phyloP scores from a whole-genome alignment of 2,888 invertebrate species.

The Lomographa bimaculata region DNA sequence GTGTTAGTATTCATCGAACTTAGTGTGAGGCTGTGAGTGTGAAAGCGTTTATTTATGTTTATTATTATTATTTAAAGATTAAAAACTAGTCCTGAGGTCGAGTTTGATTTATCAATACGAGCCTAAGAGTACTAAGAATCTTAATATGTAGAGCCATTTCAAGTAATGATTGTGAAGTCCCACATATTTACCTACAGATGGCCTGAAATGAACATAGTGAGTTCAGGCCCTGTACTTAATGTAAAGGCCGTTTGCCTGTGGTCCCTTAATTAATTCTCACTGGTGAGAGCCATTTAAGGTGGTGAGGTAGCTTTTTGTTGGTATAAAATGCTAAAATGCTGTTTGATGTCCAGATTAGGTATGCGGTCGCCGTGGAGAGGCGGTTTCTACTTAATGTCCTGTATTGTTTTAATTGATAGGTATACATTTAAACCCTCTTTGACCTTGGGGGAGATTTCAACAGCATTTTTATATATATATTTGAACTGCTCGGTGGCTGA shows the following conservation, averaged over 20 bases:
- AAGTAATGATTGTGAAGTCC: conserved; percentile 34
- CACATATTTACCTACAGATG: conserved; percentile 45
- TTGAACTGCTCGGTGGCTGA: no score
- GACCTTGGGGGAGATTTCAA: background rate
- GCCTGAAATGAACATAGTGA: conserved; percentile 42
- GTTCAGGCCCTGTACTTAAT: conserved; percentile 43
- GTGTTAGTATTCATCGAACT: no score
- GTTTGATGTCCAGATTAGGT: conserved; percentile 19
- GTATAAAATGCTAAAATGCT: conserved; percentile 23
- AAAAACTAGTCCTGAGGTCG: no score
- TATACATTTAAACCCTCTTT: conserved; percentile 4
- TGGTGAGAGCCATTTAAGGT: conserved; percentile 21
- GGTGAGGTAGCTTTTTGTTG: conserved; percentile 22
- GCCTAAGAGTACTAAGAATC: no score
- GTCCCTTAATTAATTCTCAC: conserved; percentile 46
- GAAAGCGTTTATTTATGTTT: no score
- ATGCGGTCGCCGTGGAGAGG: conserved; percentile 1
- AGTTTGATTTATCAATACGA: no score
- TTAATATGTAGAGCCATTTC: conserved; percentile 23
- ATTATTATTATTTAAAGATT: no score
- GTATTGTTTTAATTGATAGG: background rate
- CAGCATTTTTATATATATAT: no score
- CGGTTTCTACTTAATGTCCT: background rate
- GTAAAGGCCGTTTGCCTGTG: conserved; percentile 38
- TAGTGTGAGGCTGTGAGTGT: no score